Percentiles rank a stretch among this genome's conserved stretches.
phyloP scores from a whole-genome alignment of 2,797 vertebrate species.

The Champsocephalus esox region DNA sequence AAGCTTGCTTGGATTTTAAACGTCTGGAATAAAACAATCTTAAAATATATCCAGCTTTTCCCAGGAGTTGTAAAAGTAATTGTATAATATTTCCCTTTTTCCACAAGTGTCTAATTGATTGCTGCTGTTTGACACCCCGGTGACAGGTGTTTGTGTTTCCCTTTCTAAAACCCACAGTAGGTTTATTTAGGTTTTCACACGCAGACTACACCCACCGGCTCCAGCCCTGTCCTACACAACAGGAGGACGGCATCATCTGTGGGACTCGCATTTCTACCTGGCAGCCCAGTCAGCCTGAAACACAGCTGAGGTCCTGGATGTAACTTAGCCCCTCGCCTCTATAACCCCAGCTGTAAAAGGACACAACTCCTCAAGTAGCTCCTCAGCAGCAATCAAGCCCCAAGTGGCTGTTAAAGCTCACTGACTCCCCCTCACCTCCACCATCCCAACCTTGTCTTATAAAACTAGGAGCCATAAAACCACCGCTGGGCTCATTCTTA shows the following conservation, averaged over 20 bases:
- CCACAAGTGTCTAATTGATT: constrained; percentile 68
- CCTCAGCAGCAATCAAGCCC: constrained; percentile 67
- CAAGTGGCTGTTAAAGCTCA: constrained; percentile 71
- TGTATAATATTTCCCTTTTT: constrained; percentile 45
- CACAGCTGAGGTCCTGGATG: constrained; percentile 59
- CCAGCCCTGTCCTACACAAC: constrained; percentile 42
- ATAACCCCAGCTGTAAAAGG: constrained; percentile 71
- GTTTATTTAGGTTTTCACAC: constrained; percentile 81
- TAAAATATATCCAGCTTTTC: background rate
- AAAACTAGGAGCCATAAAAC: constrained; percentile 72
- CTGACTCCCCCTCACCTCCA: constrained; percentile 54
- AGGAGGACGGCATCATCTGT: constrained; percentile 66
- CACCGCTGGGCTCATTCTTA: constrained; percentile 46
- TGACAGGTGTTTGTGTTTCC: constrained; percentile 75
- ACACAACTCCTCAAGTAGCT: constrained; percentile 74
- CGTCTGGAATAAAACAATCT: background rate
- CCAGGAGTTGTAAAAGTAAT: constrained; percentile 9
- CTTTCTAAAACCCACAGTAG: constrained; percentile 59
- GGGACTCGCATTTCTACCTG: constrained; percentile 56
- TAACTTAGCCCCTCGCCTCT: constrained; percentile 43
- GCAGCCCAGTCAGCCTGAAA: constrained; percentile 31
- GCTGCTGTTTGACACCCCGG: constrained; percentile 73
- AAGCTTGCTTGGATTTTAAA: background rate
- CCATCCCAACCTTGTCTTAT: constrained; percentile 57
- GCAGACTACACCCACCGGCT: constrained; percentile 58